Evolutionary conservation across 2,113 vertebrate species (phyloP).

Genomic region (Marcusenius ussheri): DNA sequence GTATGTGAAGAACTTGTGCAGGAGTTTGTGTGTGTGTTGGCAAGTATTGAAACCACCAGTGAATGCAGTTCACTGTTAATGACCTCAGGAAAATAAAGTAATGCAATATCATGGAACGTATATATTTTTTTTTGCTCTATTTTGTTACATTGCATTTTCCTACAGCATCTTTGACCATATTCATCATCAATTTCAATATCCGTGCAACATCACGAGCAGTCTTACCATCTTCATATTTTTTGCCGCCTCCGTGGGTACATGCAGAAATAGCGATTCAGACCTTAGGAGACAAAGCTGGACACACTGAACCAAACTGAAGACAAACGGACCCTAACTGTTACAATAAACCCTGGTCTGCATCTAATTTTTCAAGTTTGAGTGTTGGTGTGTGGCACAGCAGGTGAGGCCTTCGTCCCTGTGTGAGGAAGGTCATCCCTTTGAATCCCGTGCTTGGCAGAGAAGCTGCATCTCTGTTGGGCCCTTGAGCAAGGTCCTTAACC

Average conservation of each 20-base stretch:
- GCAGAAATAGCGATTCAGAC: not conserved
- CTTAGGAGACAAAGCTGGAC: not conserved
- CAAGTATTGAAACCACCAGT: not conserved
- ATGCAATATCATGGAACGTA: not conserved
- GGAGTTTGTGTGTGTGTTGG: not conserved
- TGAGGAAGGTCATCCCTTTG: not conserved
- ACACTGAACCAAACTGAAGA: not conserved
- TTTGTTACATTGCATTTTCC: not conserved
- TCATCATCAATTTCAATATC: not conserved
- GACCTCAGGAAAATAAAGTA: not conserved
- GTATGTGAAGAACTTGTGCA: not conserved
- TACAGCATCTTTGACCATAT: not conserved
- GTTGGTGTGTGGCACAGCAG: not conserved
- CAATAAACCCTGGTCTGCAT: not conserved
- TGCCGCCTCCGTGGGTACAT: not conserved
- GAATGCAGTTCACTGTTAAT: not conserved
- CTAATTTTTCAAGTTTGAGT: not conserved
- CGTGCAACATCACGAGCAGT: not conserved
- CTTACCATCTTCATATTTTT: not conserved
- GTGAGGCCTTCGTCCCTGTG: not conserved
- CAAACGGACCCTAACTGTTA: not conserved
- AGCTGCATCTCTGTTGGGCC: not conserved
- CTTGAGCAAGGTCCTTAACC: not conserved
- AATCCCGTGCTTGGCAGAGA: not conserved
- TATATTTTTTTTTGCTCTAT: not conserved